Conservation (phyloP, 2,888 invertebrate species). For the Axea sp. region DNA sequence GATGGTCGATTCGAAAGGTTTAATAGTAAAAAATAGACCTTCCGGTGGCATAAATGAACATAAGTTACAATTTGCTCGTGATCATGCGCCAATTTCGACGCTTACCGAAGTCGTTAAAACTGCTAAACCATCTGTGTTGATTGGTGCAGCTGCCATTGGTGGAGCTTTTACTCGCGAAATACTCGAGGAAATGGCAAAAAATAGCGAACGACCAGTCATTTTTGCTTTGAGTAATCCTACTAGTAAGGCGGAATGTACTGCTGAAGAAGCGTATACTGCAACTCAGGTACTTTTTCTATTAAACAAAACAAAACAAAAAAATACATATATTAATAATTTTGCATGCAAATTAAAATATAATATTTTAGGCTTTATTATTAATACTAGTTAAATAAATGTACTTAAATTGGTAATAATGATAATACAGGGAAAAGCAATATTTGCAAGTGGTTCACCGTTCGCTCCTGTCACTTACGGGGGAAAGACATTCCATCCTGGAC, state of each 20-base stretch:
- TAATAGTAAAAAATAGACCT: conserved; percentile 93
- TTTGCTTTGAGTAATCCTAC: conserved; percentile 99
- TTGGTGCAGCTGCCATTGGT: conserved; percentile 95
- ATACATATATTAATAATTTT: too few relatives aligned
- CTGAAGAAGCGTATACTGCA: conserved; percentile 94
- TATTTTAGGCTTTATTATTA: too few relatives aligned
- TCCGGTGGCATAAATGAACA: conserved; percentile 89
- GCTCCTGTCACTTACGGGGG: conserved; percentile 90
- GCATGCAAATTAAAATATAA: too few relatives aligned
- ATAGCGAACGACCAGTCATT: conserved; percentile 93
- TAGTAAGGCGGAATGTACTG: conserved; percentile 99
- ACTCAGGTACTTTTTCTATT: conserved; percentile 85
- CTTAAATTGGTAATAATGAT: too few relatives aligned
- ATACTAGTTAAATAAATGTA: too few relatives aligned
- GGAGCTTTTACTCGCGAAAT: conserved; percentile 96
- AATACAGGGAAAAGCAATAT: conserved; percentile 90
- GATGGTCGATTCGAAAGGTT: conserved; percentile 97
- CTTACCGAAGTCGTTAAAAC: conserved; percentile 89
- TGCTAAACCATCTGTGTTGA: conserved; percentile 93
- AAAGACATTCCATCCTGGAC: conserved; percentile 92
- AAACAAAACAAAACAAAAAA: too few relatives aligned
- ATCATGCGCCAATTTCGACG: conserved; percentile 87
- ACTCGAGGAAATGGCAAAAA: conserved; percentile 90
- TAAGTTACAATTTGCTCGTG: conserved; percentile 90
- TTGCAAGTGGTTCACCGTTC: conserved; percentile 98